These are phyloP conservation scores for Harpalus rufipes DNA, from an alignment of 2,888 invertebrate species.

Conservation along the genomic window DNA sequence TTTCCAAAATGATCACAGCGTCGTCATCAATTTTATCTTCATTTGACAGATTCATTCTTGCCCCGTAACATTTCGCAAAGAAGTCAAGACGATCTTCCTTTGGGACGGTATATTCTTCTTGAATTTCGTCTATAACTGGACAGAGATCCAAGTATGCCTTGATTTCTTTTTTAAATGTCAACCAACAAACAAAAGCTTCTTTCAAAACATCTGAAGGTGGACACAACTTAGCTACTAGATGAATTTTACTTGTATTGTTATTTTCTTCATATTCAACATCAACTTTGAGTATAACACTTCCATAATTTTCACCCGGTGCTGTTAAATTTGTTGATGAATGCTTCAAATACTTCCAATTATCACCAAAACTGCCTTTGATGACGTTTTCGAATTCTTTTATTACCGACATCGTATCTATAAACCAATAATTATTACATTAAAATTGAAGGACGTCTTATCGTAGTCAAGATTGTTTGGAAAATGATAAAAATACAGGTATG, in stretches of 20 bases:
- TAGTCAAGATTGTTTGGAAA: neutral
- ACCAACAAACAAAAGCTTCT: slow-evolving; percentile 79
- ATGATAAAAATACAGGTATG: slow-evolving; percentile 12
- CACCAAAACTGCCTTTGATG: slow-evolving; percentile 20
- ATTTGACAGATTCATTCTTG: slow-evolving; percentile 77
- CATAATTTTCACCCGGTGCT: slow-evolving; percentile 79
- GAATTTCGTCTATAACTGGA: slow-evolving; percentile 78
- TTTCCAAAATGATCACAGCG: slow-evolving; percentile 81
- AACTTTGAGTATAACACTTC: slow-evolving; percentile 79
- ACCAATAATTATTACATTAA: slow-evolving; percentile 2
- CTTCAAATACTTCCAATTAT: slow-evolving; percentile 50
- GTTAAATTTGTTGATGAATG: slow-evolving; percentile 58
- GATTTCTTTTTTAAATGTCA: slow-evolving; percentile 81
- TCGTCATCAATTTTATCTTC: slow-evolving; percentile 78
- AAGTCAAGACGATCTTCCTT: slow-evolving; percentile 76
- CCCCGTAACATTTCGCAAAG: slow-evolving; percentile 80
- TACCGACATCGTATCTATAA: slow-evolving; percentile 13
- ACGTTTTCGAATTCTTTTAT: slow-evolving; percentile 47
- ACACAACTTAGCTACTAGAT: slow-evolving; percentile 80
- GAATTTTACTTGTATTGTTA: slow-evolving; percentile 74
- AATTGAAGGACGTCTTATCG: slow-evolving; percentile 19
- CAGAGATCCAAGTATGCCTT: slow-evolving; percentile 79
- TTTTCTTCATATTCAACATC: slow-evolving; percentile 73
- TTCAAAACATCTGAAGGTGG: slow-evolving; percentile 79
- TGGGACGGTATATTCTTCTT: slow-evolving; percentile 77